Conservation (phyloP, 1,140 invertebrate genomes). For the Chelonus insularis region DNA sequence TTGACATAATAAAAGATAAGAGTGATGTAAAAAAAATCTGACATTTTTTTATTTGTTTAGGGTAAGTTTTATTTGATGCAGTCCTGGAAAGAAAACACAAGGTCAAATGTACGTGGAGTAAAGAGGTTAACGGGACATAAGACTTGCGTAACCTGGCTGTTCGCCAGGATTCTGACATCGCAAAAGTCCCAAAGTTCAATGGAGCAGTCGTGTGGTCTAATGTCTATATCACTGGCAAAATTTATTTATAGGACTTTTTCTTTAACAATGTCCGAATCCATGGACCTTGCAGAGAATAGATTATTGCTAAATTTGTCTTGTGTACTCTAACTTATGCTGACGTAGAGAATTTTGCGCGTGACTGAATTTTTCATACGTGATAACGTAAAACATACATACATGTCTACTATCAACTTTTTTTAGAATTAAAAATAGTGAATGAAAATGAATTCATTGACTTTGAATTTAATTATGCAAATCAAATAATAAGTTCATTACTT, state of each 20-base stretch:
- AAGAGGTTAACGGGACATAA: conserved; percentile 50
- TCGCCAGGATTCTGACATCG: conserved; percentile 41
- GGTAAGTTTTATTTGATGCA: too few relatives aligned
- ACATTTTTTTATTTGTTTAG: too few relatives aligned
- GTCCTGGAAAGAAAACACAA: conserved; percentile 43
- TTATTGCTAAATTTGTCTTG: conserved; percentile 34
- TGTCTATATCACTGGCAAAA: conserved; percentile 36
- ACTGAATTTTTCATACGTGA: not conserved
- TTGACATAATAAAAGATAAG: too few relatives aligned
- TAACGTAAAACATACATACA: too few relatives aligned
- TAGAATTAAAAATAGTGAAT: too few relatives aligned
- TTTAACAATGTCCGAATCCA: conserved; percentile 31
- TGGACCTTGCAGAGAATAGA: conserved; percentile 41
- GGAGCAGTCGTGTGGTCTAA: conserved; percentile 42
- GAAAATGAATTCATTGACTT: too few relatives aligned
- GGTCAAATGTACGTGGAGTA: conserved; percentile 46
- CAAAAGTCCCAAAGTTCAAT: conserved; percentile 56
- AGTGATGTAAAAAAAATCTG: too few relatives aligned
- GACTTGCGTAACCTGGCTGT: conserved; percentile 53
- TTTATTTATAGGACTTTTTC: conserved; percentile 41
- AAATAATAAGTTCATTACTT: too few relatives aligned
- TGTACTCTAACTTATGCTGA: not conserved
- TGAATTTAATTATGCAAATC: too few relatives aligned
- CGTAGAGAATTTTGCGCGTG: not conserved
- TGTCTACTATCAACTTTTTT: too few relatives aligned